phyloP scores from a whole-genome alignment of 2,888 invertebrate species.

The Amblyjoppa proteus region DNA sequence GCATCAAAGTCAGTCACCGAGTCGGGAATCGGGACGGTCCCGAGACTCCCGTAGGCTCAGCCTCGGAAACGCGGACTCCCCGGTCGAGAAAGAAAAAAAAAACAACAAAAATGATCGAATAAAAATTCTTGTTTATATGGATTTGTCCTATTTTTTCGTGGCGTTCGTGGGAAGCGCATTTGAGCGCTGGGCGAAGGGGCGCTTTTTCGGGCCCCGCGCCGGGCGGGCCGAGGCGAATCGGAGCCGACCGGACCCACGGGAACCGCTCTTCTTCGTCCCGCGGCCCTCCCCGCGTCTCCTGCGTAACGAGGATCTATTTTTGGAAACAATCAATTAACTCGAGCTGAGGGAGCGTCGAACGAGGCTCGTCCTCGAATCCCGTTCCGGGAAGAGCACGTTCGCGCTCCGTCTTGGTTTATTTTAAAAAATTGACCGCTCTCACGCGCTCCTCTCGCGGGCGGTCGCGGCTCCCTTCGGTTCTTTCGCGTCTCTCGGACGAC shows the following conservation, averaged over 20 bases:
- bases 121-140: background rate
- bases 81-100: no score
- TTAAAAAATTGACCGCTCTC: constrained; percentile 23
- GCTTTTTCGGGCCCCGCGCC: no score
- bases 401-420: constrained; percentile 22
- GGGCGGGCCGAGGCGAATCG: constrained; percentile 1
- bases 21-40: constrained; percentile 36
- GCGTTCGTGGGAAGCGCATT: no score
- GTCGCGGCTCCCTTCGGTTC: constrained; percentile 10
- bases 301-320: constrained; percentile 57
- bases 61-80: no score
- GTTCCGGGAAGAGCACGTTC: constrained; percentile 41
- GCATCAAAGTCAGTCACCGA: constrained; percentile 26
- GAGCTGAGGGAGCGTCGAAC: background rate
- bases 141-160: no score
- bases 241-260: constrained; percentile 6
- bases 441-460: constrained; percentile 21
- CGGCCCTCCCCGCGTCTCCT: constrained; percentile 18
- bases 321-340: constrained; percentile 64
- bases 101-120: background rate
- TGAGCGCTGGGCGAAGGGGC: no score
- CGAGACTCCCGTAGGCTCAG: background rate
- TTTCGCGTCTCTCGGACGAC: constrained; percentile 2
- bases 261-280: constrained; percentile 3
- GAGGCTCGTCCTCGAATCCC: constrained; percentile 50